These are phyloP conservation scores for Microchirus variegatus DNA, from an alignment of 2,797 vertebrate genomes.

Conservation along the genomic window DNA sequence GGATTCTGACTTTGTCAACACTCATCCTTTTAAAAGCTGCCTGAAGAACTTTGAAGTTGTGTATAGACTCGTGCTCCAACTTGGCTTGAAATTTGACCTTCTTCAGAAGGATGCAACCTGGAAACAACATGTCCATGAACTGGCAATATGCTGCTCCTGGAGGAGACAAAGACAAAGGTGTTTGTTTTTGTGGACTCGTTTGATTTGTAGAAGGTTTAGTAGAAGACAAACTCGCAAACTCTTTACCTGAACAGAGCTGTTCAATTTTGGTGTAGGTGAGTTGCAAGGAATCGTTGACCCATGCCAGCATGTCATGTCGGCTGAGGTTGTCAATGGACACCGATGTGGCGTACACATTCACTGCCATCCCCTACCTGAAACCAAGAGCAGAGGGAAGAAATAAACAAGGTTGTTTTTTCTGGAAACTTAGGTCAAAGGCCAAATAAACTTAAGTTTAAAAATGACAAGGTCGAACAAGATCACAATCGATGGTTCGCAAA, in stretches of 20 bases:
- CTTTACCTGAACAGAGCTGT: slow-evolving; percentile 94
- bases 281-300: slow-evolving; percentile 97
- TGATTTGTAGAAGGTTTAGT: fast-evolving
- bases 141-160: slow-evolving; percentile 96
- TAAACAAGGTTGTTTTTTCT: background rate
- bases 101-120: slow-evolving; percentile 93
- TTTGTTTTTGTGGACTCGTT: background rate
- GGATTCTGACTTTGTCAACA: slow-evolving; percentile 91
- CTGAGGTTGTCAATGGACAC: slow-evolving; percentile 98
- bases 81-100: slow-evolving; percentile 99
- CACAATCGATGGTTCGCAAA: background rate
- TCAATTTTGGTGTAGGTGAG: slow-evolving; percentile 98
- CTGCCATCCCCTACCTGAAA: slow-evolving; percentile 89
- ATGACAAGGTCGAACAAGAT: background rate
- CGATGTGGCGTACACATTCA: slow-evolving; percentile 97
- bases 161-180: slow-evolving; percentile 25
- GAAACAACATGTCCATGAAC: slow-evolving; percentile 99
- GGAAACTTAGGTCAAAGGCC: background rate
- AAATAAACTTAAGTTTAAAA: background rate
- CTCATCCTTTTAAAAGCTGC: slow-evolving; percentile 98
- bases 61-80: slow-evolving; percentile 96
- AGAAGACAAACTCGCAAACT: no score
- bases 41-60: slow-evolving; percentile 99
- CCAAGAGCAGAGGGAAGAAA: background rate
- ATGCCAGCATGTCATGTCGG: slow-evolving; percentile 97